Conservation (phyloP, 2,113 vertebrate species). For the Dicerorhinus sumatrensis region DNA sequence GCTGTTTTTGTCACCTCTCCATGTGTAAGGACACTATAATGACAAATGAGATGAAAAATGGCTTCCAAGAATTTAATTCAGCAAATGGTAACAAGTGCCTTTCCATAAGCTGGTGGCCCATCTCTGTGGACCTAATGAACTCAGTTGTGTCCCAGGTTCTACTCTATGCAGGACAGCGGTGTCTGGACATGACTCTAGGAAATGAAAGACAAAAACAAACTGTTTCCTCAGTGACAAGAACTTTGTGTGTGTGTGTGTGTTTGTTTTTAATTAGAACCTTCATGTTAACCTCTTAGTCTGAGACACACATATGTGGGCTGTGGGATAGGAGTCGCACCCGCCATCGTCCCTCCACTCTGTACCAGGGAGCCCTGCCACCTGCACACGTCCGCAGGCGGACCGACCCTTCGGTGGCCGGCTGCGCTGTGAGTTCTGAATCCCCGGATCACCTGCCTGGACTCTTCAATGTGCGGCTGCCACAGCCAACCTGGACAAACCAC, state of each 20-base stretch:
- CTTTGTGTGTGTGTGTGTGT: not conserved
- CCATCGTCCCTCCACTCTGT: not conserved
- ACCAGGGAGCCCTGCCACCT: not conserved
- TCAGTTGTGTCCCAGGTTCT: rapidly evolving
- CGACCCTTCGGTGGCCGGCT: too few relatives aligned
- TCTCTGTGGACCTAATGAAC: too few relatives aligned
- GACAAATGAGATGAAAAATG: not conserved
- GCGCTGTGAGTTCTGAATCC: not conserved
- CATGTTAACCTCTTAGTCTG: not conserved
- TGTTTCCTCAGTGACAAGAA: not conserved
- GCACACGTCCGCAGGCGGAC: not conserved
- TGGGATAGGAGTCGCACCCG: not conserved
- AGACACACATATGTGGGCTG: not conserved
- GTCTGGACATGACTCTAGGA: not conserved
- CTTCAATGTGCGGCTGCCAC: not conserved
- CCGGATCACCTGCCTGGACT: not conserved
- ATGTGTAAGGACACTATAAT: not conserved
- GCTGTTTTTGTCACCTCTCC: not conserved
- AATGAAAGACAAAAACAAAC: not conserved
- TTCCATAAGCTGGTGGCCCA: not conserved
- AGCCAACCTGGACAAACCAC: not conserved
- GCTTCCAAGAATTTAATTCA: not conserved
- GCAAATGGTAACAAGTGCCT: rapidly evolving
- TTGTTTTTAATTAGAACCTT: not conserved
- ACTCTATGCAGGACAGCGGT: rapidly evolving